These are phyloP conservation scores for Pogona vitticeps DNA, from an alignment of 2,113 vertebrate genomes.

Conservation along the genomic window DNA sequence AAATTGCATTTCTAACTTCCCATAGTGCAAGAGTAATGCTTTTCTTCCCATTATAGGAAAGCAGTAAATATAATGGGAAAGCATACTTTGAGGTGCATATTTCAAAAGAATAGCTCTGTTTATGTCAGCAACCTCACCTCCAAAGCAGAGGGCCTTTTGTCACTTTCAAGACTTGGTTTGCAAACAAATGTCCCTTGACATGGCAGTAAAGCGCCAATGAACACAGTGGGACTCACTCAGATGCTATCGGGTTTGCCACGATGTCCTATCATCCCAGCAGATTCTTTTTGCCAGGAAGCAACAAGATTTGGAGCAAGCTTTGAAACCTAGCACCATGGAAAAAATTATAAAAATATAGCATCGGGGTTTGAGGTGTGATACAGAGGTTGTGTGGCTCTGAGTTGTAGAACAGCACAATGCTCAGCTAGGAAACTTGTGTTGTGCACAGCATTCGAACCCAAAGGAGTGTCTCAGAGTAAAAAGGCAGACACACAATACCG, in stretches of 20 bases:
- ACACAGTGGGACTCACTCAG: too few relatives aligned
- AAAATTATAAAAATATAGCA: too few relatives aligned
- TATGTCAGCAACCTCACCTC: neutral
- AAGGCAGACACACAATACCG: neutral
- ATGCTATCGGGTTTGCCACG: too few relatives aligned
- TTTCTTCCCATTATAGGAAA: neutral
- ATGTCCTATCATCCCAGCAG: too few relatives aligned
- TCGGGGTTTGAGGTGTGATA: too few relatives aligned
- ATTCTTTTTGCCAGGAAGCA: neutral
- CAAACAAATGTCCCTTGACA: too few relatives aligned
- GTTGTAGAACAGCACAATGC: neutral
- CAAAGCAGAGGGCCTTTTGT: neutral
- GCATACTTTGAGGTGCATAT: neutral
- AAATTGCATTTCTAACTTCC: slow-evolving; percentile 40
- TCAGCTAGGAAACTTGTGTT: neutral
- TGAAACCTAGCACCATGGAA: neutral
- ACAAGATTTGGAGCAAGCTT: neutral
- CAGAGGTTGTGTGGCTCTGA: too few relatives aligned
- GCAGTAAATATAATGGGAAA: slow-evolving; percentile 22
- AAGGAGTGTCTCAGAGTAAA: neutral
- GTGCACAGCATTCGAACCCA: neutral
- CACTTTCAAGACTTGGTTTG: too few relatives aligned
- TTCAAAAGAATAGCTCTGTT: neutral
- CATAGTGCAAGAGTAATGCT: slow-evolving; percentile 28
- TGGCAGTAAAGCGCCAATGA: too few relatives aligned